phyloP scores from a whole-genome alignment of 2,797 vertebrate genomes.

The Percopsis omiscomaycus region DNA sequence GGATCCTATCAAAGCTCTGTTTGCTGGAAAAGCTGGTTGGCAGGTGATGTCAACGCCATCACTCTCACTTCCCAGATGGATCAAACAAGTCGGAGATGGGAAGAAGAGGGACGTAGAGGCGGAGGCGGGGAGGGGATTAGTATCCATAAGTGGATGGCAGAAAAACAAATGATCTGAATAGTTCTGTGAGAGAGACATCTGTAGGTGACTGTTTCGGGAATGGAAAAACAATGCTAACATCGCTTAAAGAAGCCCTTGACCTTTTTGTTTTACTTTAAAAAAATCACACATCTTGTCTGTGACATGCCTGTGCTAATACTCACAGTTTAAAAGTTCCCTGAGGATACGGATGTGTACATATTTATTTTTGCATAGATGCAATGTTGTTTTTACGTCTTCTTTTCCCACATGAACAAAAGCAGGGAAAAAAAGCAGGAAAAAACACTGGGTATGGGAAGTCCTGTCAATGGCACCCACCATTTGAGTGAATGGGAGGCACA shows the following conservation, averaged over 20 bases:
- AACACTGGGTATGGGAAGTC: conserved; percentile 31
- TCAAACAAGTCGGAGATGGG: conserved; percentile 40
- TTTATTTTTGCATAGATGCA: conserved; percentile 51
- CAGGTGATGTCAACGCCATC: conserved; percentile 55
- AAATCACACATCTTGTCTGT: conserved; percentile 29
- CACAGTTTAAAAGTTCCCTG: conserved; percentile 23
- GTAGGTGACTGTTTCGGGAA: conserved; percentile 20
- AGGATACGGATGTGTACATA: conserved; percentile 38
- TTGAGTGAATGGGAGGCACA: conserved; percentile 12
- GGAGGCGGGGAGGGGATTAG: conserved; percentile 67
- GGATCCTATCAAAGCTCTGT: conserved; percentile 34
- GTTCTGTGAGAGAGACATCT: conserved; percentile 48
- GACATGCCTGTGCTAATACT: conserved; percentile 25
- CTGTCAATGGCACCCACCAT: conserved; percentile 9
- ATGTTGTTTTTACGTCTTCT: conserved; percentile 40
- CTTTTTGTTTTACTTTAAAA: conserved; percentile 46
- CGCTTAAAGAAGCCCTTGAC: conserved; percentile 43
- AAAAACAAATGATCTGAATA: conserved; percentile 47
- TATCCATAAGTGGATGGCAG: conserved; percentile 57
- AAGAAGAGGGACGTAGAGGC: conserved; percentile 39
- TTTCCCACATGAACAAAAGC: conserved; percentile 57
- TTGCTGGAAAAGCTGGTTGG: conserved; percentile 18
- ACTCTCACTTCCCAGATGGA: conserved; percentile 46
- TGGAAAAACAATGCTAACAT: conserved; percentile 39
- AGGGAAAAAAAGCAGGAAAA: conserved; percentile 4